Conservation (phyloP, 2,888 invertebrate species). For the Parnassius orleans region DNA sequence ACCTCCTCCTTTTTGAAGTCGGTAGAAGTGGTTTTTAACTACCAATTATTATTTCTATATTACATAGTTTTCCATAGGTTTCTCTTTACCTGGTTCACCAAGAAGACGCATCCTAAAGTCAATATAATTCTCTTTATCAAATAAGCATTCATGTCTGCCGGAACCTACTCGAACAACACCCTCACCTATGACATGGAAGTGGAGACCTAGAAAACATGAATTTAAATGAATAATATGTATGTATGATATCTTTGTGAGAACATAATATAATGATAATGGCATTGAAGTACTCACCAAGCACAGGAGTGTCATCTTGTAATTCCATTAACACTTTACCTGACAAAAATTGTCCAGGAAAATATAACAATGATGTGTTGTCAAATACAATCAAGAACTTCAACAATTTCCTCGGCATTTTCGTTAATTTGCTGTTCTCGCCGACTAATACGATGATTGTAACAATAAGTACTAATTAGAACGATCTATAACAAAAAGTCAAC, state of each 20-base stretch:
- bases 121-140: conserved; percentile 96
- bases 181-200: conserved; percentile 96
- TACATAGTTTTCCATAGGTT: not conserved
- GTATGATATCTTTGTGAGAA: too few relatives aligned
- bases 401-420: conserved; percentile 90
- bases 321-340: conserved; percentile 95
- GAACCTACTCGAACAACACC: conserved; percentile 94
- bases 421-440: not conserved
- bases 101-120: conserved; percentile 96
- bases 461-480: not conserved
- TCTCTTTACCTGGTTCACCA: conserved; percentile 87
- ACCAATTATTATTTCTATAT: too few relatives aligned
- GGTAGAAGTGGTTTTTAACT: too few relatives aligned
- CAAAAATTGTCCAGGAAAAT: conserved; percentile 96
- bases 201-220: conserved; percentile 82
- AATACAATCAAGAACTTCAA: conserved; percentile 96
- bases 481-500: conserved; percentile 16
- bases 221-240: too few relatives aligned
- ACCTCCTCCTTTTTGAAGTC: too few relatives aligned
- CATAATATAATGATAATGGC: not conserved
- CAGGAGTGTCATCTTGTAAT: conserved; percentile 95
- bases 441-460: conserved; percentile 3
- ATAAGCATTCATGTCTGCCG: conserved; percentile 90
- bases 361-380: conserved; percentile 95
- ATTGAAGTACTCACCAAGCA: conserved; percentile 83